Evolutionary conservation across 2,797 vertebrate genomes (phyloP).

Genomic region (Petrocephalus sullivani): DNA sequence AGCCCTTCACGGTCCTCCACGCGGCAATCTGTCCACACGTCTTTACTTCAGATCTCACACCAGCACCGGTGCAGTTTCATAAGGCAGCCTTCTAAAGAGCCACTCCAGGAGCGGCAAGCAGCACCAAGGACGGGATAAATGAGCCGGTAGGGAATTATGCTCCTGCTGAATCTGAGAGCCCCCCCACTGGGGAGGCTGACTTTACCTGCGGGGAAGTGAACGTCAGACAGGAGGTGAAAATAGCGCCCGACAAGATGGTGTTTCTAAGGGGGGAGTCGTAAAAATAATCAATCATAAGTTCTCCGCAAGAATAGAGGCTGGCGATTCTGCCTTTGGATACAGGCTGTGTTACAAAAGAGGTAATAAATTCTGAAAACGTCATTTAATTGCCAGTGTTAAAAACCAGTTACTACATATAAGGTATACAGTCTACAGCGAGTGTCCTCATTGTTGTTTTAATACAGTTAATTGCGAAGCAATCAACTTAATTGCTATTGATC

Average conservation of each 20-base stretch:
- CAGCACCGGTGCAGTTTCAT: neutral
- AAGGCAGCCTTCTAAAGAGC: neutral
- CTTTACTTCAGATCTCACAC: slow-evolving; percentile 3
- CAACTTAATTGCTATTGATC: neutral
- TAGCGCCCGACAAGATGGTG: neutral
- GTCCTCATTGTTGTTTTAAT: slow-evolving; percentile 5
- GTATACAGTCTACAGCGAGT: neutral
- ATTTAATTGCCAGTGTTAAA: neutral
- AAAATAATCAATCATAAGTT: neutral
- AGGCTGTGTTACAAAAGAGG: neutral
- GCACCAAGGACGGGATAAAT: neutral
- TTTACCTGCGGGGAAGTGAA: neutral
- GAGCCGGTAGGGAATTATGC: neutral
- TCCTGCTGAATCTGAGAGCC: neutral
- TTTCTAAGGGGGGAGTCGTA: neutral
- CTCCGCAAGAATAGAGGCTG: neutral
- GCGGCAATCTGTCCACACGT: neutral
- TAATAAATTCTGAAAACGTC: neutral
- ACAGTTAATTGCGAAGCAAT: slow-evolving; percentile 12
- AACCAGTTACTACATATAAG: neutral
- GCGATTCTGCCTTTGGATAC: neutral
- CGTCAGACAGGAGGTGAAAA: neutral
- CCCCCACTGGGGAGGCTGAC: neutral
- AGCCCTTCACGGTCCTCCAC: neutral
- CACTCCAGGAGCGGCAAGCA: neutral